Evolutionary conservation across 2,888 invertebrate genomes (phyloP), one percentile per base, ranked within the genome.

Genomic region (Tipula unca): DNA sequence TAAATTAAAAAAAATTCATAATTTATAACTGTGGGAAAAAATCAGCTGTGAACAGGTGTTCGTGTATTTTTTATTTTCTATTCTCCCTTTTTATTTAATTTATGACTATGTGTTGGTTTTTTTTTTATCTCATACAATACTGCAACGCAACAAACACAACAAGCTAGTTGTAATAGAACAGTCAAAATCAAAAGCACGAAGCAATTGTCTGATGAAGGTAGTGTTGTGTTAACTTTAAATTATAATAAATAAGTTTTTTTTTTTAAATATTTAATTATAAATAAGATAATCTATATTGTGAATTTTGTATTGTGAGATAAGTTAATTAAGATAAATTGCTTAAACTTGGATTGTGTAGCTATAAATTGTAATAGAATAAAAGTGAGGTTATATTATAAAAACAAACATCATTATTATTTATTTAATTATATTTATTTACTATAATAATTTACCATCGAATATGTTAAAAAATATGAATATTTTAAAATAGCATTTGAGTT

Each of bases 1-100:
- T 32, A 32, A 83, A 83, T 83, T 83, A 29, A 83, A 83, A 83
- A 32, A 14, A 83, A 83, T 32, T 83, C 17, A 83, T 83, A 83
- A 83, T 83, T 83, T 83, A 32, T 32, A 35, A 83, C 83, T 83
- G 83, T 83, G 83, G 83, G 83, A 83, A 83, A 83, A 29, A 32
- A 83, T 83, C 83, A 83, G 83, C 83, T 32, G 83, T 83, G 17
- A 83, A 83, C 83, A 83, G 83, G 83, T 83, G 83, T 83, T 83
- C 83, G 83, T 29, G n/a, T 83, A 17, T 20, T 83, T n/a, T 83
- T 83, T 35, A 17, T 17, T 83, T 83, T 32, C 35, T 83, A 83
- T 83, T 29, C 83, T 83, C 35, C 83, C 83, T 83, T 83, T 83
- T 83, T 32, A 83, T 83, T 32, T 83, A 17, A 83, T 83, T 35